These are phyloP conservation scores for Salarias fasciatus DNA, from an alignment of 2,797 vertebrate species.

Conservation along the genomic window DNA sequence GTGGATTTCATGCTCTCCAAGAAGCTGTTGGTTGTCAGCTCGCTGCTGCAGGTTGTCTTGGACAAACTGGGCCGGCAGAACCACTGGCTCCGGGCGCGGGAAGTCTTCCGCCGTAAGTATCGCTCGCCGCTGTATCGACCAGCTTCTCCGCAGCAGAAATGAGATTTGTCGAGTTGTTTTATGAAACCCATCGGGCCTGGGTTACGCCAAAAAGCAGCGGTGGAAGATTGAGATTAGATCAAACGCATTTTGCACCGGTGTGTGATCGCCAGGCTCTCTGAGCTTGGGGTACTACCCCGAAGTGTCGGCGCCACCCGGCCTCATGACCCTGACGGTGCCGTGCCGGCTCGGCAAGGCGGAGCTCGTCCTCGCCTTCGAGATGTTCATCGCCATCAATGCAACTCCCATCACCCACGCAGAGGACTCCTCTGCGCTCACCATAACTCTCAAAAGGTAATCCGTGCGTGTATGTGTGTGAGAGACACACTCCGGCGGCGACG, in stretches of 20 bases:
- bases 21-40: slow-evolving; percentile 82
- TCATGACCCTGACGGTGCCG: slow-evolving; percentile 83
- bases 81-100: slow-evolving; percentile 90
- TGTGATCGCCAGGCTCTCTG: slow-evolving; percentile 82
- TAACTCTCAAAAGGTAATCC: slow-evolving; percentile 90
- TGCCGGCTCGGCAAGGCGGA: slow-evolving; percentile 89
- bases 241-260: not conserved
- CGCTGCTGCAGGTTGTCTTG: slow-evolving; percentile 86
- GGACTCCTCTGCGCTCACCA: slow-evolving; percentile 68
- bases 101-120: slow-evolving; percentile 91
- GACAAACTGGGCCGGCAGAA: slow-evolving; percentile 90
- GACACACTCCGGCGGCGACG: too few species aligned
- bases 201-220: too few species aligned
- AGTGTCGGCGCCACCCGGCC: slow-evolving; percentile 78
- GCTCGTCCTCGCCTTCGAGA: slow-evolving; percentile 91
- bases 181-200: too few species aligned
- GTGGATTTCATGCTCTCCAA: slow-evolving; percentile 90
- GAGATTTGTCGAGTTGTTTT: too few species aligned
- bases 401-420: slow-evolving; percentile 71
- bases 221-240: too few species aligned
- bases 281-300: slow-evolving; percentile 87
- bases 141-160: too few species aligned
- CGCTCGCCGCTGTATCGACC: too few species aligned
- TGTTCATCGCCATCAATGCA: slow-evolving; percentile 88
- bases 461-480: slow-evolving; percentile 8